Evolutionary conservation across 2,113 vertebrate species (phyloP), one percentile per base, ranked within the genome.

Genomic region (Triplophysa siluroides): DNA sequence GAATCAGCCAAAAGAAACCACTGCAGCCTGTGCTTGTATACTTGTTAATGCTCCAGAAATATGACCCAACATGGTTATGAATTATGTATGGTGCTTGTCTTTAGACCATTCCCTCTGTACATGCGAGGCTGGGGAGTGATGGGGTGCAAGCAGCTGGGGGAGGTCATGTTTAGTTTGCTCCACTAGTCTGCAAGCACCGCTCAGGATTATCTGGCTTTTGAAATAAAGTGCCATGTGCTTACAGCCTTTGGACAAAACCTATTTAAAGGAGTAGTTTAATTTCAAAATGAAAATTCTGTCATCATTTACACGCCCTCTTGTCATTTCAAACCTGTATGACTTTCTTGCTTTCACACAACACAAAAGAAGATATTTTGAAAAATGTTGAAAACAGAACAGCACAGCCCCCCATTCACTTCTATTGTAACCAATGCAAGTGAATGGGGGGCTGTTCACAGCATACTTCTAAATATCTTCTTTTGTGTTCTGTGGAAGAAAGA

Each of bases 51-150:
- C 65, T 67, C 75, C 60, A 29, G 81, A 73, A 63, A 78, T 71
- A 76, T 72, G 78, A 38, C 64, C 66, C 74, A 69, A 47, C 68
- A 68, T 24, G 38, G 68, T 66, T 52, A 83, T 80, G 68, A 56
- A 83, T 81, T 73, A 85, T 85, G 78, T 16, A 83, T 78, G 33
- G 38, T 54, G 47, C 26, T 72, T 56, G 52, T 76, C 76, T 84
- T 82, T 24, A 63, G 71, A 76, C 41, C 61, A 65, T 67, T 72
- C 73, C 72, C 71, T 68, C 8, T 83, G 18, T 61, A 56, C n/a
- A 63, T n/a, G 63, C 54, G 41, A 18, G 18, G 69, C 63, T 75
- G 45, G 38, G 63, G 54, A 56, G 61, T 73, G 61, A 21, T 11
- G 76, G 62, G 21, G 43, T 4, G 41, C 14, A 29, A 5, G 29